Evolutionary conservation across 1,140 invertebrate genomes (phyloP).

Genomic region (Trichonephila clavata): DNA sequence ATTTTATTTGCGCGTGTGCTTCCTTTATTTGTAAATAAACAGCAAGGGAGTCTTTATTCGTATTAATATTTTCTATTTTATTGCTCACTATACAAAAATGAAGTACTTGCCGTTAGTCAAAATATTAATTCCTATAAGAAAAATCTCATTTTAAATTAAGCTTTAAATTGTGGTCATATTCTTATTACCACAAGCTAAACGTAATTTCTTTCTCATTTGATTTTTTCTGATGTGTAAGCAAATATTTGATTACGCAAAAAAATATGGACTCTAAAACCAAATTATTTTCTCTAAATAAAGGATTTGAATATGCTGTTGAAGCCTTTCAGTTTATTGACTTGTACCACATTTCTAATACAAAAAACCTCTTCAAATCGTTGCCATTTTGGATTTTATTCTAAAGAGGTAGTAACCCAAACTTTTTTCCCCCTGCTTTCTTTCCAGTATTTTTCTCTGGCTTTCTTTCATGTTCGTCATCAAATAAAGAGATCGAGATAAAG

Average conservation of each 20-base stretch:
- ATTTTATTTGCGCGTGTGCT: not conserved
- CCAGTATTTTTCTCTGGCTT: constrained; percentile 24
- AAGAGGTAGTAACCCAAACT: constrained; percentile 34
- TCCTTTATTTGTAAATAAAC: not conserved
- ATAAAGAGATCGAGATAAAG: constrained; percentile 62
- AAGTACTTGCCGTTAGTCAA: too few relatives aligned
- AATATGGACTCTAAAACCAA: not conserved
- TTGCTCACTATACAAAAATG: too few relatives aligned
- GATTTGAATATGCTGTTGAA: not conserved
- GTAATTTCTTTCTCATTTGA: not conserved
- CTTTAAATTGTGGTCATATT: too few relatives aligned
- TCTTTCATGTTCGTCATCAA: constrained; percentile 63
- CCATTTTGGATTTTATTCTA: constrained; percentile 67
- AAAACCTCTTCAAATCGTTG: not conserved
- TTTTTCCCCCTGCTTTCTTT: not conserved
- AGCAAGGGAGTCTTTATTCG: too few relatives aligned
- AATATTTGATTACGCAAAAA: not conserved
- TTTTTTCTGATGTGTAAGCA: not conserved
- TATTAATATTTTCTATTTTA: too few relatives aligned
- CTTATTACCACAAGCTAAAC: too few relatives aligned
- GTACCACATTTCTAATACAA: not conserved
- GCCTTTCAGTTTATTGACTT: not conserved
- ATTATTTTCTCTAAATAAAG: not conserved
- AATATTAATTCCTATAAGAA: too few relatives aligned
- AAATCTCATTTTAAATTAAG: too few relatives aligned